Conservation (phyloP, 2,113 vertebrate species). For the Etheostoma cragini region DNA sequence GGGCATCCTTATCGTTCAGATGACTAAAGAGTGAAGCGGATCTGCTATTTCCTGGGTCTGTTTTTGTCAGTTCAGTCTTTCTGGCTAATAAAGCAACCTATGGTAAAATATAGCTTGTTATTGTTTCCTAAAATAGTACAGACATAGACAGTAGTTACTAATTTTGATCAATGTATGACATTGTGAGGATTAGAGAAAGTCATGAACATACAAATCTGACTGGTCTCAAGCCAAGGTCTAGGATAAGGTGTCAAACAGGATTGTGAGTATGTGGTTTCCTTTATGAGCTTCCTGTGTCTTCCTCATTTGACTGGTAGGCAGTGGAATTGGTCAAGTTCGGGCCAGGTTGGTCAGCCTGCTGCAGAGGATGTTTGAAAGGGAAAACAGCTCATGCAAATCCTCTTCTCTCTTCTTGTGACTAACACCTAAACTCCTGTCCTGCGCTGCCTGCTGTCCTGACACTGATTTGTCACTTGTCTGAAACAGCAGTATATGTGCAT, state of each 20-base stretch:
- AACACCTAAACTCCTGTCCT: constrained; percentile 59
- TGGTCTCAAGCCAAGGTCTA: neutral
- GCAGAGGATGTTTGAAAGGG: constrained; percentile 78
- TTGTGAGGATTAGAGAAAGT: neutral
- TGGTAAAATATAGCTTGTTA: neutral
- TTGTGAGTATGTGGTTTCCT: constrained; percentile 19
- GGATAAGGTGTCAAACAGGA: neutral
- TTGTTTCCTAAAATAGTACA: neutral
- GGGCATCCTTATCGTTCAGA: neutral
- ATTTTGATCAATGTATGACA: neutral
- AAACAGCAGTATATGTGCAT: constrained; percentile 43
- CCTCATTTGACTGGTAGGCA: constrained; percentile 71
- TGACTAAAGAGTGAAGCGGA: neutral
- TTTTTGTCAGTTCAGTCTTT: neutral
- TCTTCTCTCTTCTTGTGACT: constrained; percentile 38
- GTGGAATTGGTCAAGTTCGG: neutral
- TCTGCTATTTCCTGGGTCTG: neutral
- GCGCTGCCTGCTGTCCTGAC: constrained; percentile 34
- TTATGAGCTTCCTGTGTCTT: constrained; percentile 31
- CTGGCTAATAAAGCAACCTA: neutral
- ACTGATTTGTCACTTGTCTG: constrained; percentile 40
- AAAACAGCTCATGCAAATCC: constrained; percentile 81
- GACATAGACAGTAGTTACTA: neutral
- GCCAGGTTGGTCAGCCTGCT: constrained; percentile 20
- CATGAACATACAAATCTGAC: constrained; percentile 17